A percentile compares a stretch with the other conserved stretches of the same genome.
Evolutionary conservation across 2,113 vertebrate genomes (phyloP).

Genomic region (Psilopsiagon aymara): DNA sequence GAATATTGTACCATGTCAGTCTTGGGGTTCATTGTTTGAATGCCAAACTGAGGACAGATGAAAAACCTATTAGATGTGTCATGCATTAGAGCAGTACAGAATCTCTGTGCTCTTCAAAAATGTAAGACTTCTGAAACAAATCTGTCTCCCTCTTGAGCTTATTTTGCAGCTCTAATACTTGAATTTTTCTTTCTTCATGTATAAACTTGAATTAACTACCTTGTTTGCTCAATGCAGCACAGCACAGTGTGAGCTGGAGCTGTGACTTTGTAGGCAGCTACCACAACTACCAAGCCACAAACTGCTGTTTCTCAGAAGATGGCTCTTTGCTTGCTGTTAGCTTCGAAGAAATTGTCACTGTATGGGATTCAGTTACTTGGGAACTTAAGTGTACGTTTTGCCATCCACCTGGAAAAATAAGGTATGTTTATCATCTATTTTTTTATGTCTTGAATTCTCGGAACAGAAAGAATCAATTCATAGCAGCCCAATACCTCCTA

Average conservation of each 20-base stretch:
- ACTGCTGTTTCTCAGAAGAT: conserved; percentile 93
- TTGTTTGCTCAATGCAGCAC: conserved; percentile 58
- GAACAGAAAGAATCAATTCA: not conserved
- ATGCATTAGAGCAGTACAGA: not conserved
- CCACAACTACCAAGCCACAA: conserved; percentile 83
- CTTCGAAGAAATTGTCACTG: conserved; percentile 89
- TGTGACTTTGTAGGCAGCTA: conserved; percentile 96
- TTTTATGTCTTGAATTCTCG: not conserved
- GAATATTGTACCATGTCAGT: not conserved
- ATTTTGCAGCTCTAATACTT: not conserved
- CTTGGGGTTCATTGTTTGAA: not conserved
- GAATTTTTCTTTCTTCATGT: not conserved
- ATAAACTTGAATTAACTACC: not conserved
- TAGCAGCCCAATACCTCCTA: not conserved
- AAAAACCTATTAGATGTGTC: not conserved
- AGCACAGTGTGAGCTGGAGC: conserved; percentile 85
- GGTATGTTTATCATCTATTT: conserved; percentile 68
- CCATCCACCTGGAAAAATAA: conserved; percentile 89
- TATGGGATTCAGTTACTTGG: conserved; percentile 92
- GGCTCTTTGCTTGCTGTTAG: conserved; percentile 90
- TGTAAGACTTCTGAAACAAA: not conserved
- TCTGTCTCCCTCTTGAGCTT: not conserved
- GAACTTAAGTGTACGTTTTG: conserved; percentile 91
- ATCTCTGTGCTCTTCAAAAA: not conserved
- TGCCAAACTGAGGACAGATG: not conserved